Base-by-base conservation (phyloP, 2,113 vertebrate genomes). In the Xiphophorus hellerii region DNA sequence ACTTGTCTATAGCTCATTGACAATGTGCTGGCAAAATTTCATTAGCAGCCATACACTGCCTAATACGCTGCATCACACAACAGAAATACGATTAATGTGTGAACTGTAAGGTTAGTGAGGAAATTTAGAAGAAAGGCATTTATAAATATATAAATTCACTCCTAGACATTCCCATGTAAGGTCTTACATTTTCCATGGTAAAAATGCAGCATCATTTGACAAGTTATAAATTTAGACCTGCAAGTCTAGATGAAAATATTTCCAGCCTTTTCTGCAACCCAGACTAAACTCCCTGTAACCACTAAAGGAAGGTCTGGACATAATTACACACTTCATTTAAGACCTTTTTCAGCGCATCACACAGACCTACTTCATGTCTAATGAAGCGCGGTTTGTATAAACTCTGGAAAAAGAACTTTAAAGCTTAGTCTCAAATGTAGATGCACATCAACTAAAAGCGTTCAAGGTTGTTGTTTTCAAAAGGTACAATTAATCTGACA, bases 241-340 rank as follows among this genome's bases (percentile, higher is more conserved):
- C 39, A 20, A 10, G 17, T 5, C 5, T n/a, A 61, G 42, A 75
- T 37, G n/a, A 73, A 0, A 27, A 1, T 62, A 44, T 33, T 62
- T 68, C 75, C 15, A 44, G 58, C 44, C 14, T 29, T 10, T 20
- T 13, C 37, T 58, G 25, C 65, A 65, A 4, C 79, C 63, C 37
- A 73, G 63, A 69, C 62, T 76, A 27, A 72, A 79, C 51, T 66
- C 27, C 20, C 11, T 61, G 58, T 54, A 58, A 37, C 29, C 17
- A 58, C 73, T 62, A 17, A 39, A 72, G 33, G 31, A 79, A 76
- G 35, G 71, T 8, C 69, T 78, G 78, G 51, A 71, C 67, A 67
- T 85, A 73, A 87, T 77, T 81, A 58, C 14, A n/a, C 61, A 81
- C 68, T 65, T 64, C 48, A 73, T 85, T 85, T 80, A 64, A 75